Percentiles rank a stretch among this genome's conserved stretches.
These are phyloP conservation scores for Bombus consobrinus DNA, from an alignment of 1,140 invertebrate species.

Conservation along the genomic window DNA sequence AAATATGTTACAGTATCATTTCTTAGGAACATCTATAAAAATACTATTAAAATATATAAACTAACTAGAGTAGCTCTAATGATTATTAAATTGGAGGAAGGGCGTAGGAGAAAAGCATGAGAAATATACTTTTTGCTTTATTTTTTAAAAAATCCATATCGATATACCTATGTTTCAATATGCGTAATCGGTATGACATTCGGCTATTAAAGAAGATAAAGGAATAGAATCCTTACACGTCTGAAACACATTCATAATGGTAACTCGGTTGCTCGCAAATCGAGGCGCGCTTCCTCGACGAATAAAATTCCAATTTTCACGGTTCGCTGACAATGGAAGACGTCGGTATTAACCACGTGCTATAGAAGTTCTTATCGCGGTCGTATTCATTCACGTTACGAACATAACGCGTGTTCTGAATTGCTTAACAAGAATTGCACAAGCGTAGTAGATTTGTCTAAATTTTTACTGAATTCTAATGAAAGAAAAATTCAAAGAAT, in stretches of 20 bases:
- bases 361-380: neutral
- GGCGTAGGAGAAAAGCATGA: too few relatives aligned
- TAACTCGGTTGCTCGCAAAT: conserved; percentile 19
- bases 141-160: too few relatives aligned
- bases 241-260: conserved; percentile 21
- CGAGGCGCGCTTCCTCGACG: conserved; percentile 10
- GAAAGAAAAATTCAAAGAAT: neutral
- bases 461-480: neutral
- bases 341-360: neutral
- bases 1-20: too few relatives aligned
- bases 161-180: neutral
- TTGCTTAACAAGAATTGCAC: neutral
- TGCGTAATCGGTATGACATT: neutral
- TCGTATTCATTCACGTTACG: neutral
- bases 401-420: neutral
- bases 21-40: too few relatives aligned
- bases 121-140: too few relatives aligned
- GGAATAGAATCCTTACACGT: neutral
- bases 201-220: neutral
- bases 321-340: conserved; percentile 1
- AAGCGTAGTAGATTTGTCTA: neutral
- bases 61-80: too few relatives aligned
- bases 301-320: conserved; percentile 40
- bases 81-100: too few relatives aligned
- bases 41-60: too few relatives aligned